Conservation (phyloP, 1,140 invertebrate species). For the Monochamus saltuarius region DNA sequence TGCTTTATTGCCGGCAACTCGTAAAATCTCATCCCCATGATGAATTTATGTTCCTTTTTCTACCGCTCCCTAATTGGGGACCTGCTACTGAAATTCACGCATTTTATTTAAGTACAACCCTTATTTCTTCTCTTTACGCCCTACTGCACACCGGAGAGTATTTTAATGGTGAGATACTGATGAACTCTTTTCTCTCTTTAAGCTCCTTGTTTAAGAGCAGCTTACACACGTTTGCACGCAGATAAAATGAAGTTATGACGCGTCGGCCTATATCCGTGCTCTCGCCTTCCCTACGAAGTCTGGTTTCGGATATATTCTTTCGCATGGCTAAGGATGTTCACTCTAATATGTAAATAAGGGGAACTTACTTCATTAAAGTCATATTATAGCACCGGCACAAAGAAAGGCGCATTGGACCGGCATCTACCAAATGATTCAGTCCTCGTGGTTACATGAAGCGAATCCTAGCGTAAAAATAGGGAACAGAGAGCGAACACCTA, state of each 20-base stretch:
- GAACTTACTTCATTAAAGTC: no score
- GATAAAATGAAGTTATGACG: conserved; percentile 21
- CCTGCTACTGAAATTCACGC: conserved; percentile 29
- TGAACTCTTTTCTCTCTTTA: conserved; percentile 19
- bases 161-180: conserved; percentile 27
- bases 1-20: conserved; percentile 21
- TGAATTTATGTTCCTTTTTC: conserved; percentile 33
- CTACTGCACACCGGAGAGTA: conserved; percentile 19
- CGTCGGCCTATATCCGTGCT: neutral
- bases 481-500: no score
- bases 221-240: conserved; percentile 20
- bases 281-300: no score
- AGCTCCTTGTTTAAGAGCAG: conserved; percentile 14
- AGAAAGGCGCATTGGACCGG: no score
- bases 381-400: no score
- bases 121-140: conserved; percentile 22
- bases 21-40: conserved; percentile 33
- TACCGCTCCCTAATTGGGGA: conserved; percentile 29
- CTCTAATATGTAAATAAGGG: no score
- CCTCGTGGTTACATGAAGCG: no score
- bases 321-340: no score
- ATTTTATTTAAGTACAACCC: conserved; percentile 26
- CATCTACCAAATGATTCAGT: no score
- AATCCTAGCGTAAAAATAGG: no score
- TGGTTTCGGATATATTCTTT: no score